Conservation (phyloP, 2,113 vertebrate genomes). For the Lasiurus borealis region DNA sequence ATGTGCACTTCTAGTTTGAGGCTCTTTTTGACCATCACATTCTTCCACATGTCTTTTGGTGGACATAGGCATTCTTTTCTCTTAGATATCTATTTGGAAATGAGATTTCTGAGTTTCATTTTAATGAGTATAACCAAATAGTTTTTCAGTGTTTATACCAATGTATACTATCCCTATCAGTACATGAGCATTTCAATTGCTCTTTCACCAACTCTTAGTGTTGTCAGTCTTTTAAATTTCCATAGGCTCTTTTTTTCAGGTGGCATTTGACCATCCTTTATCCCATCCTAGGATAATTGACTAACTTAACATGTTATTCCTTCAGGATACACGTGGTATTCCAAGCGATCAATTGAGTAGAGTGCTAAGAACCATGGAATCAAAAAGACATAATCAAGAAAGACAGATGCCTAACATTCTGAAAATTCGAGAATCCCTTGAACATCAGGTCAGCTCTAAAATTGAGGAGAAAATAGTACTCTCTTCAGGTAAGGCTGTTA, state of each 20-base stretch:
- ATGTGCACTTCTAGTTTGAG: background rate
- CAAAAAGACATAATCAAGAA: conserved; percentile 79
- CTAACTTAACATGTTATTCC: background rate
- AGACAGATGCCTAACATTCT: conserved; percentile 85
- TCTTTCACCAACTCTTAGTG: background rate
- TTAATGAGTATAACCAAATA: background rate
- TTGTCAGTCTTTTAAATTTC: background rate
- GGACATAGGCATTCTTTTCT: background rate
- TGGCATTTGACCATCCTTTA: background rate
- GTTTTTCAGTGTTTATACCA: background rate
- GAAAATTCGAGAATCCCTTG: conserved; percentile 84
- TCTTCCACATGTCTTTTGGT: background rate
- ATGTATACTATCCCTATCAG: background rate
- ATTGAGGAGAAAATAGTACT: conserved; percentile 79
- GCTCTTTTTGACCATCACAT: background rate
- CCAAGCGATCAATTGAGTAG: conserved; percentile 83
- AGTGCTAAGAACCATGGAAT: conserved; percentile 82
- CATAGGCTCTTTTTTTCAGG: background rate
- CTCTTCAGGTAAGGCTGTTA: conserved; percentile 68
- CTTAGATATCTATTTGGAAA: background rate
- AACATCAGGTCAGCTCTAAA: conserved; percentile 83
- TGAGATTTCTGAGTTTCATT: background rate
- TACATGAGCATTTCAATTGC: background rate
- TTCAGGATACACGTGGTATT: conserved; percentile 86
- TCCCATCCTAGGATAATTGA: background rate